phyloP scores from a whole-genome alignment of 2,888 invertebrate species.

The Oscheius sp. region DNA sequence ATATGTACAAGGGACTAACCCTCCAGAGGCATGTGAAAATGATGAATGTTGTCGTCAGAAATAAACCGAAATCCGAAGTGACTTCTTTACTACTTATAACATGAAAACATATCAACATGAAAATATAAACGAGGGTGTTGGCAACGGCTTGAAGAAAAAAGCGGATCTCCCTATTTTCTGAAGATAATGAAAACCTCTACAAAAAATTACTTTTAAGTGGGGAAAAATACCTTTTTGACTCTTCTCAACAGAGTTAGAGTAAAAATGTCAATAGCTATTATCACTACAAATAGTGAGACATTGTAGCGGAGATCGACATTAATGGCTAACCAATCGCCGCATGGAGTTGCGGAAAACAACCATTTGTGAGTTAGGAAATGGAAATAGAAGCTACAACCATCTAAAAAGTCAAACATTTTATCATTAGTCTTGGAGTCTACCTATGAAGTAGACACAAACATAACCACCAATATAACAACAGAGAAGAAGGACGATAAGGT shows the following conservation, averaged over 20 bases:
- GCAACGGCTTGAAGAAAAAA: conserved; percentile 11
- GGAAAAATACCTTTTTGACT: neutral
- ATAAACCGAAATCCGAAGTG: neutral
- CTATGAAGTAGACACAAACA: neutral
- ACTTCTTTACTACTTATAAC: neutral
- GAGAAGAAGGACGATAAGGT: neutral
- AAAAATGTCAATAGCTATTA: neutral
- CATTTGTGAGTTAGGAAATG: neutral
- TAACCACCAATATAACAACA: neutral
- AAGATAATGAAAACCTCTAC: neutral
- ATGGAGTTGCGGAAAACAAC: neutral
- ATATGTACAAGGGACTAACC: conserved; percentile 5
- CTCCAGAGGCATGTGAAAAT: conserved; percentile 26
- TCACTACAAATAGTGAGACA: neutral
- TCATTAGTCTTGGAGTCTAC: too few relatives aligned
- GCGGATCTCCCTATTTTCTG: neutral
- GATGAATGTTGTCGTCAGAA: neutral
- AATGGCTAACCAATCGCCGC: neutral
- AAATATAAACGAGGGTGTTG: neutral
- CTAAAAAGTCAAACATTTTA: conserved; percentile 1
- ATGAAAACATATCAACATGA: neutral
- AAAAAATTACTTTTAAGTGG: neutral
- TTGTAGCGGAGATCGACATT: conserved; percentile 17
- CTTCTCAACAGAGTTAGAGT: neutral
- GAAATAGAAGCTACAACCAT: conserved; percentile 9